Evolutionary conservation across 1,140 invertebrate species (phyloP).

Genomic region (Panulirus ornatus): DNA sequence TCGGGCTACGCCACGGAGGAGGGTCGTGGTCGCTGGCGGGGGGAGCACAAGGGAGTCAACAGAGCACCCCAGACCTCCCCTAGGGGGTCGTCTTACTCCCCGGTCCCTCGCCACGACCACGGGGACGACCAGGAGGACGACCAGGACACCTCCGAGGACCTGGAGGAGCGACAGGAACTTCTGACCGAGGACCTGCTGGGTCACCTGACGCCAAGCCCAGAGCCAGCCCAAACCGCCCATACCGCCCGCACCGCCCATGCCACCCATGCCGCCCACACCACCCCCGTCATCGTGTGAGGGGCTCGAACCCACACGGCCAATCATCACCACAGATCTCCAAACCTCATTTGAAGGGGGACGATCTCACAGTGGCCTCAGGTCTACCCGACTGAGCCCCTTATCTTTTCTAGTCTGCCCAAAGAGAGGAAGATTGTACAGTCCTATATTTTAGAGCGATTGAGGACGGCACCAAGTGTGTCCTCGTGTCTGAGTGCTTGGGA

Average conservation of each 20-base stretch:
- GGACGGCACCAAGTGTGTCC: no score
- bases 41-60: slow-evolving; percentile 37
- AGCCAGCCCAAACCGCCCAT: slow-evolving; percentile 60
- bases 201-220: slow-evolving; percentile 62
- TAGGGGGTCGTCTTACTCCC: slow-evolving; percentile 59
- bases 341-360: neutral
- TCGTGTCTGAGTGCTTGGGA: no score
- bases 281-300: slow-evolving; percentile 60
- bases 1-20: slow-evolving; percentile 74
- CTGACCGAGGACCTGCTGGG: slow-evolving; percentile 56
- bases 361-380: neutral
- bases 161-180: slow-evolving; percentile 64
- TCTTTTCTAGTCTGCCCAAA: slow-evolving; percentile 5
- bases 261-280: slow-evolving; percentile 63
- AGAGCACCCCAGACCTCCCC: slow-evolving; percentile 42
- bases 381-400: no score
- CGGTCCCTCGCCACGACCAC: slow-evolving; percentile 57
- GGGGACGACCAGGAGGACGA: slow-evolving; percentile 54
- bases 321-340: neutral
- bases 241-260: slow-evolving; percentile 49
- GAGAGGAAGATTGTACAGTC: no score
- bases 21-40: slow-evolving; percentile 47
- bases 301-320: neutral
- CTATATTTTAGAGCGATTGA: no score
- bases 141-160: slow-evolving; percentile 67